Base-by-base conservation (phyloP, 53 echinoderm and acorn worm species). In the Stichopus horrens region DNA sequence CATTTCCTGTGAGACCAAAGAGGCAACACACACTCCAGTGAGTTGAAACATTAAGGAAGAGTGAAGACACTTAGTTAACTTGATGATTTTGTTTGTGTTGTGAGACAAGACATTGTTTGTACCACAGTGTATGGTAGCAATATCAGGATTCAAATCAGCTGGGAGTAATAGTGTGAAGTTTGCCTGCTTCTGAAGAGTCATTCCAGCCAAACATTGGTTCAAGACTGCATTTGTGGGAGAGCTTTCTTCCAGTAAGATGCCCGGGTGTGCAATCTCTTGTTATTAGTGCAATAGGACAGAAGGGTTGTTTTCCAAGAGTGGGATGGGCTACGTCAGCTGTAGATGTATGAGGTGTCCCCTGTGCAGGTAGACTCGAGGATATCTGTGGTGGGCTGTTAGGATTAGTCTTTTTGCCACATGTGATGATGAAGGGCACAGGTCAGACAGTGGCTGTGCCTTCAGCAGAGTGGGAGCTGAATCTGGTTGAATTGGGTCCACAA, bases 1-100 rank as follows among this genome's bases (percentile, higher is more conserved):
- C 56, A 55, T 63, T 83, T 7, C 65, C 83, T 7, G 83, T 83
- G 6, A 83, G 59, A 23, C 83, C 83, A 83, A 63, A 83, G 37
- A 23, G 60, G 65, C 83, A 54, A 83, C 65, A 60, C 60, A 16
- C 22, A 83, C 83, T 83, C 83, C 83, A 5, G 63, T 21, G 21
- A 83, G 60, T 60, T 23, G 83, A 8, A 63, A 83, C 11, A 60
- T 83, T 5, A 83, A 8, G 58, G 60, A 60, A 5, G 23, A 59
- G 63, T 63, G 60, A 63, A 83, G 83, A 60, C 20, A 7, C 5
- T 21, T 60, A 10, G 60, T 19, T 11, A 83, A 63, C 58, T 59
- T 20, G 37, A 83, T 83, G 7, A 83, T 83, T 63, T 59, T 23
- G 19, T n/a, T 5, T 21, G 83, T 83, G 83, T 65, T 83, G 23